Conservation (phyloP, 2,797 vertebrate species). For the Anisognathus igniventris region DNA sequence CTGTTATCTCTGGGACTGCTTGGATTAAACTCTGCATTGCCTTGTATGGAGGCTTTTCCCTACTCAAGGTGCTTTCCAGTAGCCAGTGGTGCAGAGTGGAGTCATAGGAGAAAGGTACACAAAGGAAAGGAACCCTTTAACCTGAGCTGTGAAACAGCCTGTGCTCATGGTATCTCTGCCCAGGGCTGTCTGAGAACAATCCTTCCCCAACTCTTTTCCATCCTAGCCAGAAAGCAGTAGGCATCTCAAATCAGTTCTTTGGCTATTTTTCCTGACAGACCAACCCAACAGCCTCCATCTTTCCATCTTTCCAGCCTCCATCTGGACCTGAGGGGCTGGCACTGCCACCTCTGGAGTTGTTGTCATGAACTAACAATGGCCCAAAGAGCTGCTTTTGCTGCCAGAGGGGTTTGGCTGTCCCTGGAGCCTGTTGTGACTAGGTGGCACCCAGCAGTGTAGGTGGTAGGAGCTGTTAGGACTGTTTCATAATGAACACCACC, state of each 20-base stretch:
- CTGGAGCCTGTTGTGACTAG: background rate
- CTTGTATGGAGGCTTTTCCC: background rate
- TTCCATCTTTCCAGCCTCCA: too few relatives aligned
- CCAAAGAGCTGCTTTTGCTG: background rate
- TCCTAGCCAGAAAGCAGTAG: background rate
- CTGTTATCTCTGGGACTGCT: background rate
- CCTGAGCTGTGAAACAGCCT: background rate
- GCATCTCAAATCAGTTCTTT: background rate
- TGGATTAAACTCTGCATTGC: background rate
- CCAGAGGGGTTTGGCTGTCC: background rate
- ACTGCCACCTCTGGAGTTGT: background rate
- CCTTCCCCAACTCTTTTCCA: background rate
- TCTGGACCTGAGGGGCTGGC: background rate
- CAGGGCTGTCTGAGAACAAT: background rate
- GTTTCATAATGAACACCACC: background rate
- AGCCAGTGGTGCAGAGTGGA: background rate
- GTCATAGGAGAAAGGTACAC: background rate
- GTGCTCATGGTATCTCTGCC: background rate
- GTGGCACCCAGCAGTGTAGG: background rate
- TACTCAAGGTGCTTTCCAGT: background rate
- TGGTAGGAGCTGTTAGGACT: background rate
- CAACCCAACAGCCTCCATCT: background rate
- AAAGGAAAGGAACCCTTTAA: background rate
- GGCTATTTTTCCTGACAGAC: background rate
- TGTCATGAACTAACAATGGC: background rate